Conservation (phyloP, 2,888 invertebrate genomes). For the Drosophila nr. fundita region DNA sequence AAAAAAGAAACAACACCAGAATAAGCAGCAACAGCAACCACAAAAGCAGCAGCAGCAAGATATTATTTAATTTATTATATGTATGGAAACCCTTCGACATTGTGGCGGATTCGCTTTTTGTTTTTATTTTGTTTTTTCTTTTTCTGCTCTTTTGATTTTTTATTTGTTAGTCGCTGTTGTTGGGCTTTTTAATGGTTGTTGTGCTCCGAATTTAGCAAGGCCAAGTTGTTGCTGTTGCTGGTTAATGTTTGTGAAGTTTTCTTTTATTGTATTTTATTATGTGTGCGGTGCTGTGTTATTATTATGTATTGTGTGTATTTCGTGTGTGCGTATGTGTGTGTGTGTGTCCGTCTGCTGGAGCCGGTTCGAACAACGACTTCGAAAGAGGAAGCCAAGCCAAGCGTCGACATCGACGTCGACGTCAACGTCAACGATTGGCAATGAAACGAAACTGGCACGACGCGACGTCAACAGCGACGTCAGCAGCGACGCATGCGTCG, state of each 20-base stretch:
- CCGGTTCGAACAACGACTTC: slow-evolving; percentile 56
- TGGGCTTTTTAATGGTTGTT: slow-evolving; percentile 63
- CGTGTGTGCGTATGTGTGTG: neutral
- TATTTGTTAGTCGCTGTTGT: slow-evolving; percentile 30
- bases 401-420: slow-evolving; percentile 20
- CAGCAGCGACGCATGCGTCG: slow-evolving; percentile 69
- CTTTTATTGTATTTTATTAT: slow-evolving; percentile 80
- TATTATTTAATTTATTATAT: slow-evolving; percentile 50
- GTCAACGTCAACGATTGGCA: slow-evolving; percentile 65
- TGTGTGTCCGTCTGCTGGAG: slow-evolving; percentile 25
- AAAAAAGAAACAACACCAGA: slow-evolving; percentile 15
- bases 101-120: slow-evolving; percentile 52
- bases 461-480: slow-evolving; percentile 20
- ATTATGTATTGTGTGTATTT: slow-evolving; percentile 62
- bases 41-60: slow-evolving; percentile 20
- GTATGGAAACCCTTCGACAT: slow-evolving; percentile 61
- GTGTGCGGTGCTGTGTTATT: slow-evolving; percentile 61
- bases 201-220: slow-evolving; percentile 79
- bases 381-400: slow-evolving; percentile 66
- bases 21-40: slow-evolving; percentile 10
- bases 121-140: slow-evolving; percentile 33
- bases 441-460: slow-evolving; percentile 79
- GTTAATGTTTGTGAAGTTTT: slow-evolving; percentile 72
- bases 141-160: slow-evolving; percentile 36
- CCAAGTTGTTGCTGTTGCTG: slow-evolving; percentile 62